Conservation (phyloP, 2,888 invertebrate species). For the Lycophotia porphyrea region DNA sequence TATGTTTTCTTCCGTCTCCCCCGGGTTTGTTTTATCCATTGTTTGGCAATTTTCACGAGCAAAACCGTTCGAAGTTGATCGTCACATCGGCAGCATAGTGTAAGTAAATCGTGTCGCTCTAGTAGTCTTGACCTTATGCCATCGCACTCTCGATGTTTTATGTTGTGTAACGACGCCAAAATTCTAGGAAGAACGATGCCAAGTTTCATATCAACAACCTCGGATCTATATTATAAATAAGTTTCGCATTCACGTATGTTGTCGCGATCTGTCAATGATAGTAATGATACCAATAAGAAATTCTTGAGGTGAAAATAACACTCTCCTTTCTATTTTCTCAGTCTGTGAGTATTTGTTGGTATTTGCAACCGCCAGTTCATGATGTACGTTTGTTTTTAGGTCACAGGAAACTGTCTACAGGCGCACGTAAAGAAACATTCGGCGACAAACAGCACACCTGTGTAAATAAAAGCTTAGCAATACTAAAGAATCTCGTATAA, state of each 20-base stretch:
- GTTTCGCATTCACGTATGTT: constrained; percentile 46
- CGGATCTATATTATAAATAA: constrained; percentile 71
- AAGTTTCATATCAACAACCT: constrained; percentile 78
- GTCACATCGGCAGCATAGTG: constrained; percentile 57
- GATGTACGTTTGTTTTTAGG: constrained; percentile 66
- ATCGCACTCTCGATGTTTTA: constrained; percentile 80
- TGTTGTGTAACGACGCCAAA: constrained; percentile 89
- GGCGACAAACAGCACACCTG: constrained; percentile 68
- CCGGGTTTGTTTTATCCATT: constrained; percentile 76
- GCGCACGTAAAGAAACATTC: constrained; percentile 46
- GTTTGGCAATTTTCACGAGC: constrained; percentile 63
- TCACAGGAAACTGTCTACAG: constrained; percentile 53
- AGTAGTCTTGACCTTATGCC: constrained; percentile 87
- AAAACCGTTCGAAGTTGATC: constrained; percentile 55
- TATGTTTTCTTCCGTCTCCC: constrained; percentile 80
- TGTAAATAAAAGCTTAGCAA: constrained; percentile 69
- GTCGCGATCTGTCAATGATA: constrained; percentile 67
- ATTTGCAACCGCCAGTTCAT: constrained; percentile 51
- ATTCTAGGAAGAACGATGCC: constrained; percentile 81
- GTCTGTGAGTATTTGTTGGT: constrained; percentile 41
- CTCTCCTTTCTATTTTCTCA: constrained; percentile 64
- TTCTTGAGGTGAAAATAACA: constrained; percentile 68
- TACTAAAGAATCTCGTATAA: constrained; percentile 70
- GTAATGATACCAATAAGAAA: constrained; percentile 69
- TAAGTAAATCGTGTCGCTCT: constrained; percentile 79